Percentiles rank a stretch among this genome's conserved stretches.
Conservation (phyloP, 2,888 invertebrate genomes). For the Merodon equestris region DNA sequence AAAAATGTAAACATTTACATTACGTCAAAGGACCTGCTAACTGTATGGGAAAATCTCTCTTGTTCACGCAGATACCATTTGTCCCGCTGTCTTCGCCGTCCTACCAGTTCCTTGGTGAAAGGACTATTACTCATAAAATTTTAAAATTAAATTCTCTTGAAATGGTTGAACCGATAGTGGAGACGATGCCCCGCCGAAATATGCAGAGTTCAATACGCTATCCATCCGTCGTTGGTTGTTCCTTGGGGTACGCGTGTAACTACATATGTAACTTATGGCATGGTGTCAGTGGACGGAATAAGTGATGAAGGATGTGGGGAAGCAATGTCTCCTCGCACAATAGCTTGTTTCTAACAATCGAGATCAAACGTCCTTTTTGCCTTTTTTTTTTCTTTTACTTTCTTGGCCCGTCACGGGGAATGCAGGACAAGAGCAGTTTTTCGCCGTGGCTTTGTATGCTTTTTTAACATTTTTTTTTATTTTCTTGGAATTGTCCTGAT, state of each 20-base stretch:
- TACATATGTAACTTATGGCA: constrained; percentile 41
- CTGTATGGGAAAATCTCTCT: constrained; percentile 33
- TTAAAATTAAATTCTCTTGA: constrained; percentile 52
- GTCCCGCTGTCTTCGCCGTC: neutral
- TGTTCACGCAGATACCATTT: constrained; percentile 8
- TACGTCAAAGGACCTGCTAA: constrained; percentile 61
- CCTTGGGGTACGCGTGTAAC: neutral
- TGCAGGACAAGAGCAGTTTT: constrained; percentile 11
- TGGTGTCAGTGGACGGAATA: constrained; percentile 28
- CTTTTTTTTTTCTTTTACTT: no score
- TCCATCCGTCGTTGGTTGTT: neutral
- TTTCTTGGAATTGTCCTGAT: no score
- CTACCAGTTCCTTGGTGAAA: neutral
- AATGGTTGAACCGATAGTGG: neutral
- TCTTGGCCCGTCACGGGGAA: constrained; percentile 30
- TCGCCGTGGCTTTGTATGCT: constrained; percentile 1
- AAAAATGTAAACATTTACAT: constrained; percentile 61
- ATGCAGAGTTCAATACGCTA: constrained; percentile 35
- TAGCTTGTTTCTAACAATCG: constrained; percentile 58
- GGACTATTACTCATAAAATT: constrained; percentile 44
- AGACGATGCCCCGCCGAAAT: constrained; percentile 27
- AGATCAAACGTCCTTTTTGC: constrained; percentile 53
- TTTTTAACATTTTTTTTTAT: constrained; percentile 15
- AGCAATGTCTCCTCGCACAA: constrained; percentile 19
- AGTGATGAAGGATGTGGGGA: no score